phyloP scores from a whole-genome alignment of 2,113 vertebrate species.

The Takifugu flavidus region DNA sequence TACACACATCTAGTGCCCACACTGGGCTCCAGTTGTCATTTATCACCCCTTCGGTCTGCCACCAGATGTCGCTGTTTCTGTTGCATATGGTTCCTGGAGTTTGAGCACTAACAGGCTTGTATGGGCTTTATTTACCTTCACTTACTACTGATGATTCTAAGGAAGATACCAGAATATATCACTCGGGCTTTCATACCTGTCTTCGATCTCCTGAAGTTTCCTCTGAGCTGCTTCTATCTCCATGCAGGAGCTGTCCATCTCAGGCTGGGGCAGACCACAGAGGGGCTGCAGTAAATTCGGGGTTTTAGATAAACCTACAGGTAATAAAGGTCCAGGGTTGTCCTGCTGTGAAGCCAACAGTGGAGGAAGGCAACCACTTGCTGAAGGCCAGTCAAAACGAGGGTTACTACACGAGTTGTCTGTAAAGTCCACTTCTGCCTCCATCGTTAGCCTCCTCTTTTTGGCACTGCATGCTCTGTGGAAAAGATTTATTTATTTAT shows the following conservation, averaged over 20 bases:
- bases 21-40: no score
- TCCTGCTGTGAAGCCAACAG: constrained; percentile 17
- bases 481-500: constrained; percentile 1
- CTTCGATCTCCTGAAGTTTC: constrained; percentile 77
- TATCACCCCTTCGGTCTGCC: no score
- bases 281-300: constrained; percentile 11
- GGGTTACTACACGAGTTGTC: constrained; percentile 24
- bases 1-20: no score
- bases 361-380: constrained; percentile 19
- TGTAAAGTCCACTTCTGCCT: constrained; percentile 36
- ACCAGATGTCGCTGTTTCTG: no score
- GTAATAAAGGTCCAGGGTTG: constrained; percentile 22
- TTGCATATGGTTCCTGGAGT: no score
- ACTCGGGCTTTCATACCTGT: constrained; percentile 55
- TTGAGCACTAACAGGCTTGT: no score
- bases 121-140: background rate
- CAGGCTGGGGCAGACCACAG: constrained; percentile 15
- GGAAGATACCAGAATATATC: no score
- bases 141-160: no score
- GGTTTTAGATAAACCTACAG: constrained; percentile 13
- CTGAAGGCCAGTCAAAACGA: constrained; percentile 33
- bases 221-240: constrained; percentile 77
- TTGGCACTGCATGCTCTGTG: constrained; percentile 73
- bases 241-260: constrained; percentile 66
- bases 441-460: constrained; percentile 65